Base-by-base conservation (phyloP, 2,797 vertebrate species). In the Phataginus tetradactyla region DNA sequence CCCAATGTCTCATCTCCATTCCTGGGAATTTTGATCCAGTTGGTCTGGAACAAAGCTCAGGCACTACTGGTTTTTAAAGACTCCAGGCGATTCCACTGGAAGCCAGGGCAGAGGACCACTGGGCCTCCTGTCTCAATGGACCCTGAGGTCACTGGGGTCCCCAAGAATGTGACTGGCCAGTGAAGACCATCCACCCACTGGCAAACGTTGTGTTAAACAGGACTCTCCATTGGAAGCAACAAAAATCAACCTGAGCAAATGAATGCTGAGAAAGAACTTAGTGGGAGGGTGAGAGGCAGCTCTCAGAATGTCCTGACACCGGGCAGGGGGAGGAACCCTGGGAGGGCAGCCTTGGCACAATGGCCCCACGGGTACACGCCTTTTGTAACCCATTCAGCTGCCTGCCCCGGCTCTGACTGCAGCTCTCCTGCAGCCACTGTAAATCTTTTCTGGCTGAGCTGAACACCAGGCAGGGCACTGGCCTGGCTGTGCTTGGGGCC, bases 311-410 rank as follows among this genome's bases (percentile, higher is more conserved):
- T 39, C 27, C n/a, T 21, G 77, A 66, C 32, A 11, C 42, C 5
- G 2, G 32, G 20, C 64, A 53, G 5, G 15, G 29, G 20, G 25
- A 92, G 32, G 69, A 66, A 23, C 20, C 21, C 34, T 0, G 18
- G 25, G 10, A 1, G 4, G 23, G n/a, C 61, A 10, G 23, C 37
- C 57, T 59, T 6, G 7, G 51, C 55, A 13, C 4, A 3, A 14
- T 0, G 13, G 37, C 5, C 42, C 29, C 5, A 0, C 4, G 5
- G 11, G n/a, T 6, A 7, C 49, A 7, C 27, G 29, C 29, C 61
- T n/a, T 2, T 1, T 10, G 17, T 21, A 89, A 74, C 17, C 42
- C 6, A 5, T 18, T 7, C 4, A 20, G 51, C 34, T 18, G 27
- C 23, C 61, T 12, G 15, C 37, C 3, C 75, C 2, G 4, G 20